Evolutionary conservation across 2,888 invertebrate species (phyloP), one percentile per base, ranked within the genome.

Genomic region (Amphipyra berbera): DNA sequence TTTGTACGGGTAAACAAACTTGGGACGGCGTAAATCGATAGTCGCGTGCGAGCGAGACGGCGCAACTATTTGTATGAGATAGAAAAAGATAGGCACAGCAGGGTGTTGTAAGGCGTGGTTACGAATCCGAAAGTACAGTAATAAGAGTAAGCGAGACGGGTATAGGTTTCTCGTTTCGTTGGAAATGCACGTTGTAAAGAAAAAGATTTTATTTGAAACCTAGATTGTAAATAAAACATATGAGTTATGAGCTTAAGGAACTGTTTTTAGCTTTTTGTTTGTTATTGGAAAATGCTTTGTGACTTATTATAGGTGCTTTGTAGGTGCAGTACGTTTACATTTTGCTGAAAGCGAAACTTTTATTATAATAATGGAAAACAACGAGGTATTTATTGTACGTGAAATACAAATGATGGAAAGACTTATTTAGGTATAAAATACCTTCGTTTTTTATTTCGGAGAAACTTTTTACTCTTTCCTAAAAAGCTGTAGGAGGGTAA

Each of bases 1-100:
- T 91, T 89, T 82, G 82, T 82, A 81, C 88, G 88, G 83, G 91
- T 92, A 93, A 93, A 93, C 92, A 93, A 87, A 86, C 86, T 79
- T 74, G 71, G 79, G 72, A 70, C 68, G 54, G 57, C 21, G 82
- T 87, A 88, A 91, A 92, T 92, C 92, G 90, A 92, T 92, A 91
- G 82, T 76, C 76, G 78, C 64, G 86, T 47, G 82, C 80, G 82
- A 82, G 87, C 70, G 88, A 86, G 76, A 79, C 61, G 63, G 75
- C 74, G 37, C 81, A 69, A 75, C 73, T 61, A 80, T 81, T 78
- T 68, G 76, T 77, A 79, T 64, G 68, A 61, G 76, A 75, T 81
- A 79, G 89, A 84, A 82, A 76, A 88, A 87, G 85, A 80, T 82
- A 83, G 89, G 65, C 21, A 86, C 62, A 74, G 79, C 68, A 72